Evolutionary conservation across 2,888 invertebrate genomes (phyloP).

Genomic region (Dorcus hopei): DNA sequence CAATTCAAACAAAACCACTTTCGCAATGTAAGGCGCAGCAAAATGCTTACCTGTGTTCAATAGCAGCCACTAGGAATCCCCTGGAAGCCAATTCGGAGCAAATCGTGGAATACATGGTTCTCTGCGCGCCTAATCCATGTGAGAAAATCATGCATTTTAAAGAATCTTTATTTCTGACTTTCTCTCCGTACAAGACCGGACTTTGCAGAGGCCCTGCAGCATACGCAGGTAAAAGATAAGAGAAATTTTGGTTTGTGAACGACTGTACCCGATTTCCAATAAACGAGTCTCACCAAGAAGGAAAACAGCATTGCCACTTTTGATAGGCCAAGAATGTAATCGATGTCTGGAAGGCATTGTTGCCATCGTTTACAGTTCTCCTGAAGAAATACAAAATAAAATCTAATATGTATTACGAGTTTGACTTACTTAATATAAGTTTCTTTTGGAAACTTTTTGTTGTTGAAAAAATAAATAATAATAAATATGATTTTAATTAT

Average conservation of each 20-base stretch:
- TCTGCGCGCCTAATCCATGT: constrained; percentile 62
- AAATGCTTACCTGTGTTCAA: constrained; percentile 58
- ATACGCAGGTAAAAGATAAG: background rate
- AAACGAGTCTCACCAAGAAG: constrained; percentile 29
- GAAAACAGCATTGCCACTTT: constrained; percentile 45
- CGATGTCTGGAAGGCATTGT: constrained; percentile 55
- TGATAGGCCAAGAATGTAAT: constrained; percentile 55
- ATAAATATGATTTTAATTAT: too few species aligned
- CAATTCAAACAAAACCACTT: constrained; percentile 12
- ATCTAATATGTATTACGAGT: too few species aligned
- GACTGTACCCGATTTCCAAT: constrained; percentile 38
- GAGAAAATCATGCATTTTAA: constrained; percentile 62
- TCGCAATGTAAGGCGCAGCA: background rate
- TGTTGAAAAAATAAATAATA: too few species aligned
- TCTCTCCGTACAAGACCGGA: constrained; percentile 54
- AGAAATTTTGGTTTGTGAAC: background rate
- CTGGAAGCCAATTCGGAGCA: constrained; percentile 63
- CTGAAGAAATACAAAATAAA: constrained; percentile 35
- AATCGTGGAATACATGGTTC: constrained; percentile 60
- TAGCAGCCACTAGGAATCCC: constrained; percentile 62
- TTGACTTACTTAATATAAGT: background rate
- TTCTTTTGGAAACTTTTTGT: too few species aligned
- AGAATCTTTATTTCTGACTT: constrained; percentile 42
- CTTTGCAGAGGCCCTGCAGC: constrained; percentile 50
- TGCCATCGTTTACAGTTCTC: constrained; percentile 52